Evolutionary conservation across 2,113 vertebrate species (phyloP), one percentile per base, ranked within the genome.

Genomic region (Excalfactoria chinensis): DNA sequence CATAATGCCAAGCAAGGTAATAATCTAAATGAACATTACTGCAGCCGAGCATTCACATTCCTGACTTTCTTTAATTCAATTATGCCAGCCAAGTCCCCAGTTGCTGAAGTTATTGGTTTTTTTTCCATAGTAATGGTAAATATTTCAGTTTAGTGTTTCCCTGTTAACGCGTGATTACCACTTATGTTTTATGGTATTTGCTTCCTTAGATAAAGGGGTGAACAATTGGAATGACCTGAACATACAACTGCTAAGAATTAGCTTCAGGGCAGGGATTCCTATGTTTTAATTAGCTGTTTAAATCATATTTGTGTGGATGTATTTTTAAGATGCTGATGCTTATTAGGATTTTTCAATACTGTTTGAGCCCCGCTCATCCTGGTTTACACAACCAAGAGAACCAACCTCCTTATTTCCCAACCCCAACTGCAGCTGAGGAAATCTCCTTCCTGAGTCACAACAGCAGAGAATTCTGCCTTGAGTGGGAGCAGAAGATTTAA

Each of bases 1-100:
- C 60, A 85, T 79, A 92, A 35, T 88, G 75, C 83, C 83, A 92
- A 59, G 83, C 44, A 56, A 93, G 79, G 69, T 90, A 90, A 86
- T 90, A 86, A 84, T 91, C 72, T 69, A 89, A 82, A 82, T 64
- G 63, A 94, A 69, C 62, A 64, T 76, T 76, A 35, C 41, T 53
- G 79, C 88, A 93, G 88, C 83, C 72, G 55, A 94, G 26, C 60
- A 66, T 34, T 93, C 79, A 20, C 9, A 3, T 94, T 67, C 76
- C 80, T 80, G 59, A 69, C 64, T 90, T 56, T 16, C 55, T 67
- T 14, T 80, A 80, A 86, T 63, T 69, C 76, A 41, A 0, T 66
- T 44, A 69, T 72, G 46, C 0, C 13, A 76, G 69, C 59, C 55
- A 43, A 76, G 56, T 48, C 34, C 72, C 76, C 30, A 20, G n/a